These are phyloP conservation scores for Lasiurus borealis DNA, from an alignment of 2,113 vertebrate genomes.

Conservation along the genomic window DNA sequence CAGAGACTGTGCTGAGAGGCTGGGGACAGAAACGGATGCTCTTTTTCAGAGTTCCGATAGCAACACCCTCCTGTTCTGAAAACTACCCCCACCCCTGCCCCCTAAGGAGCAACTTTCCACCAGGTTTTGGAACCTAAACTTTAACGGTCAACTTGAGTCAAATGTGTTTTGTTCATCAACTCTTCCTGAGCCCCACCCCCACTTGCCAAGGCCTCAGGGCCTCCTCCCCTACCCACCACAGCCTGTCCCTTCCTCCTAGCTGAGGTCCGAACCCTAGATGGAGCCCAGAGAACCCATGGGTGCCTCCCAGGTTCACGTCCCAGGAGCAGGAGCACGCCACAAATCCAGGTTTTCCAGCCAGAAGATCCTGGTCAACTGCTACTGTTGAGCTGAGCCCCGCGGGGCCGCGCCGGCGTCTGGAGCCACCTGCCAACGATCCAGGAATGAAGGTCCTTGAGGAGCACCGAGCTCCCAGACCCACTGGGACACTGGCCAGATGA, in stretches of 20 bases:
- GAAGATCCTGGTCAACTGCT: too few relatives aligned
- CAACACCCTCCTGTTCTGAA: rapidly evolving
- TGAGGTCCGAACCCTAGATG: rapidly evolving
- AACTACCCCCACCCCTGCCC: rapidly evolving
- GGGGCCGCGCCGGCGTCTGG: rapidly evolving
- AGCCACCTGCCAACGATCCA: rapidly evolving
- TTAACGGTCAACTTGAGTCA: background rate
- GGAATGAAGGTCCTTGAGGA: background rate
- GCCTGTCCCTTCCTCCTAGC: too few relatives aligned
- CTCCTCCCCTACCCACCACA: background rate
- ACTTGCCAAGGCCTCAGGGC: slow-evolving; percentile 68
- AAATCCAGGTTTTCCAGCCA: background rate
- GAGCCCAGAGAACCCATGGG: background rate
- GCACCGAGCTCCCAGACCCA: slow-evolving; percentile 39
- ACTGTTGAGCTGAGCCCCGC: background rate
- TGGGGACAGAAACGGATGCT: too few relatives aligned
- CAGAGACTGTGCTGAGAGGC: rapidly evolving
- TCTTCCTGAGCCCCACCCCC: background rate
- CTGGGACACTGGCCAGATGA: slow-evolving; percentile 47
- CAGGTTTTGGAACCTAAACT: background rate
- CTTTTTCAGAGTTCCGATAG: rapidly evolving
- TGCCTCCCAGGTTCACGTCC: rapidly evolving
- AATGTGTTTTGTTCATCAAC: rapidly evolving
- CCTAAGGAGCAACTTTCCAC: background rate
- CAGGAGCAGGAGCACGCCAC: rapidly evolving